Base-by-base conservation (phyloP, 1,140 invertebrate species). In the Drosophila pruinosa region DNA sequence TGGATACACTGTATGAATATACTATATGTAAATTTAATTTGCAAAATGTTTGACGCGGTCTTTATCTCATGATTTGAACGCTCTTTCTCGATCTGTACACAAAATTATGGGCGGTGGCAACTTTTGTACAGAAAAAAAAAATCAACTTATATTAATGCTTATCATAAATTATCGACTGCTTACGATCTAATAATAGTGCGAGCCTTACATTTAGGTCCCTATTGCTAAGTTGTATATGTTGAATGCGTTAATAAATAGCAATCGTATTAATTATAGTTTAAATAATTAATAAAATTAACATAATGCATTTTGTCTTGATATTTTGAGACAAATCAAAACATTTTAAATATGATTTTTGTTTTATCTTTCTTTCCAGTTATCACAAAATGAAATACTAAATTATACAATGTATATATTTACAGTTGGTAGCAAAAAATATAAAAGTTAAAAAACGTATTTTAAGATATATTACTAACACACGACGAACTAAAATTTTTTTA, bases 321-420 rank as follows among this genome's bases (percentile, higher is more conserved):
- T 34, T 47, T 54, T 63, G 54, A 43, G 54, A 59, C 63, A 59
- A 39, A 38, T 48, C 6, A 57, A 28, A 28, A 48, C 41, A 34
- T 53, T 31, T 45, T 28, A 28, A 52, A 63, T 41, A 63, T 63
- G 24, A 28, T 54, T 47, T 31, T 31, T 52, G 26, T 54, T 53
- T 41, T 68, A n/a, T n/a, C n/a, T 62, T 14, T 43, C 39, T 58
- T 50, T 56, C 17, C 26, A 65, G 12, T 68, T 83, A 83, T 83
- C 80, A 83, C 80, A 83, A 83, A 85, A 86, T 80, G 56, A 86
- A 86, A 83, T 83, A 86, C 81, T 80, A 83, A 52, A 82, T 71
- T 45, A 63, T 63, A 17, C 31, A 53, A 50, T 38, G 31, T 70
- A 54, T 65, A 21, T 70, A 71, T 74, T 43, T 71, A 74, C 72